Base-by-base conservation (phyloP, 2,797 vertebrate species). In the Diceros bicornis region DNA sequence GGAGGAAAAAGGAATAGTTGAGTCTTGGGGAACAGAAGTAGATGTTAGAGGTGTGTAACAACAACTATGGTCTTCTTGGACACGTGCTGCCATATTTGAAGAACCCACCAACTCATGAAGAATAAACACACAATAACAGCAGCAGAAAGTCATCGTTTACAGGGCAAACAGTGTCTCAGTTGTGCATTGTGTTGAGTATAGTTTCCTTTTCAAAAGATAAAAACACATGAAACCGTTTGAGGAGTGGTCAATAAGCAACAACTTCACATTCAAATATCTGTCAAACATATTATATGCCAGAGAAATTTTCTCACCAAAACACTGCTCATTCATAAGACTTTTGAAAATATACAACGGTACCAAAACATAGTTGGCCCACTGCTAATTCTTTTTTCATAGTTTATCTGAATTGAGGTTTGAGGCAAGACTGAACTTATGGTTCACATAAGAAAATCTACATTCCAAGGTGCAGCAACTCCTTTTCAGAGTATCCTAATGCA, bases 321-420 rank as follows among this genome's bases (percentile, higher is more conserved):
- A 74, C 20, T 86, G 4, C 4, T 69, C 61, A 47, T 71, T 94
- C 57, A 78, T 20, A 97, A 44, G 7, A 50, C 32, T 78, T 71
- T 18, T 59, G 9, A 37, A 90, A 87, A 71, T 62, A 29, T 16
- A 57, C 16, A 93, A 55, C 6, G 55, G 37, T 66, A 81, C n/a
- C 82, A 77, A 92, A 94, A 84, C 44, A 32, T 44, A 52, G 4
- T 50, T 81, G 50, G 81, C 17, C 8, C 32, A 68, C 8, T 13
- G 4, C 61, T 87, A 34, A 62, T 61, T 92, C 14, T 57, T 93
- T 96, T 79, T 66, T 77, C 25, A 50, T 13, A 44, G 47, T 95
- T 97, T 87, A 89, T 71, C 75, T 81, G n/a, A 92, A 57, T 50
- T 79, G 69, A 78, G 57, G 68, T 86, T 96, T 95, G 81, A 96